Evolutionary conservation across 2,797 vertebrate genomes (phyloP), one percentile per base, ranked within the genome.

Genomic region (Leuciscus waleckii): DNA sequence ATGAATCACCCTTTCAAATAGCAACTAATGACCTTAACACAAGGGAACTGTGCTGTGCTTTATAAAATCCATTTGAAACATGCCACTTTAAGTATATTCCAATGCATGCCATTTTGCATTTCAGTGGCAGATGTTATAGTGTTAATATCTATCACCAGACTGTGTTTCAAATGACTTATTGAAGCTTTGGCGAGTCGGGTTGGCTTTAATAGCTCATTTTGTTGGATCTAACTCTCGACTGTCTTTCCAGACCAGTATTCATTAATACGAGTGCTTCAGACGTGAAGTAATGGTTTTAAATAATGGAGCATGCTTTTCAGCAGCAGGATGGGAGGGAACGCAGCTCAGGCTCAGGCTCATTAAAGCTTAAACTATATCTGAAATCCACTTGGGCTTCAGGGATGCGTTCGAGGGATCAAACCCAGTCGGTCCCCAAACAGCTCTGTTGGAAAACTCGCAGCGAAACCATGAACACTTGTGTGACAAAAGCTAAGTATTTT

Each of bases 281-380:
- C 85, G 32, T 86, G 82, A 89, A 91, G 89, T 90, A 88, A 91
- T 87, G 81, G 82, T 75, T 83, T 89, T 88, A 90, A 91, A 89
- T 90, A 91, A 88, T 89, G 81, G 83, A 88, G 70, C 58, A 78
- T 79, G 56, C 88, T 85, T 87, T 87, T 90, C 87, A 87, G 35
- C 68, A 54, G 81, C 32, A 79, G 77, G 35, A 82, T 61, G 35
- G 82, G 74, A 87, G 85, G 73, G 78, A 84, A 82, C 37, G 35
- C 73, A 85, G 63, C 76, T 86, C 71, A 43, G 68, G 75, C 77
- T 84, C 70, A n/a, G 79, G 69, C 85, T 89, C 89, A 90, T 88
- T 87, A 87, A 88, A 85, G 84, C 89, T 88, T 90, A 88, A 88
- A 89, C 71, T 69, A 80, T 84, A 79, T 85, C 74, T 83, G 84